These are phyloP conservation scores for Cygnus atratus DNA, from an alignment of 2,113 vertebrate species.

Conservation along the genomic window DNA sequence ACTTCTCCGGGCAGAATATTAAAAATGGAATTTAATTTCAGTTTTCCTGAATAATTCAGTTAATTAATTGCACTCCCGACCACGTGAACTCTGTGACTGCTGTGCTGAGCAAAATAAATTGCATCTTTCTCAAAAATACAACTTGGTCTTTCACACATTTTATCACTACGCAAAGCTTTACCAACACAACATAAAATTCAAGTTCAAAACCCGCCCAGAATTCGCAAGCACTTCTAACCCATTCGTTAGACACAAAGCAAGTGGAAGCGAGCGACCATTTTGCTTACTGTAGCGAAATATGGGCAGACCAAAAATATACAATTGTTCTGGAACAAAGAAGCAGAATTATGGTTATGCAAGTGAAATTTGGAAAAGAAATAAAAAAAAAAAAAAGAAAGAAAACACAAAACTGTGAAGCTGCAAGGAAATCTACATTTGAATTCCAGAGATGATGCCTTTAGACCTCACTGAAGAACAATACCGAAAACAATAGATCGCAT, in stretches of 20 bases:
- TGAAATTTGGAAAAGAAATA: background rate
- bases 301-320: background rate
- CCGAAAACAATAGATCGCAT: background rate
- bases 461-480: background rate
- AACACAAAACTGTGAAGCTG: background rate
- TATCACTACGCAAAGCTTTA: background rate
- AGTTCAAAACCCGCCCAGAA: background rate
- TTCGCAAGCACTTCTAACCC: background rate
- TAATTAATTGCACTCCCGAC: conserved; percentile 3
- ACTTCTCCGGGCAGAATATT: background rate
- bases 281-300: background rate
- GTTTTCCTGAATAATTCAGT: background rate
- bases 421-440: background rate
- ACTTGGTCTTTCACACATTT: background rate
- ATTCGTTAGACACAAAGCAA: background rate
- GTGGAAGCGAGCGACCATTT: background rate
- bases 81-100: background rate
- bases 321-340: background rate
- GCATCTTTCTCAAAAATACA: background rate
- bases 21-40: conserved; percentile 22
- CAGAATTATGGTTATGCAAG: background rate
- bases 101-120: background rate
- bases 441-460: background rate
- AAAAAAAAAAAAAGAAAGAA: background rate
- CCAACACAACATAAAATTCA: background rate